A percentile compares a stretch with the other conserved stretches of the same genome.
These are phyloP conservation scores for Rhynchophorus ferrugineus DNA, from an alignment of 1,140 invertebrate species.

Conservation along the genomic window DNA sequence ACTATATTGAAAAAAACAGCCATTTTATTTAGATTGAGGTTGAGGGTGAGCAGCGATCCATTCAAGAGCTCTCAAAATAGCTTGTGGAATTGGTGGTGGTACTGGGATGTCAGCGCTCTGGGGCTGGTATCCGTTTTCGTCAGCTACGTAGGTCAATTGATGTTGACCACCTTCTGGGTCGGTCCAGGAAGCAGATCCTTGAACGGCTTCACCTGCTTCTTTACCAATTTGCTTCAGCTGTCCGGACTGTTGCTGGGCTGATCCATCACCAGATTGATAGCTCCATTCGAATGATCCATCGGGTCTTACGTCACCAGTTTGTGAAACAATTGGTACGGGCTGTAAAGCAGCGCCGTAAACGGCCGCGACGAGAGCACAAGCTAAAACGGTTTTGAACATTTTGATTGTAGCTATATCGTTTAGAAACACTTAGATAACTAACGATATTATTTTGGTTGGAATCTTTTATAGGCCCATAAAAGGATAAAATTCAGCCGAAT, in stretches of 20 bases:
- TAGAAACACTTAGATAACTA: too few species aligned
- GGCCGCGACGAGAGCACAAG: background rate
- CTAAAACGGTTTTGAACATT: background rate
- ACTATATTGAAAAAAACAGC: too few species aligned
- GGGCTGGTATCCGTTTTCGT: too few species aligned
- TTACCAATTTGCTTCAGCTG: background rate
- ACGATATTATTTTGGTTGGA: too few species aligned
- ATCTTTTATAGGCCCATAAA: too few species aligned
- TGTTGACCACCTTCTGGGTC: background rate
- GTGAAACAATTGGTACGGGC: constrained; percentile 21
- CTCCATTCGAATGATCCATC: constrained; percentile 56
- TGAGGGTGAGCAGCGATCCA: background rate
- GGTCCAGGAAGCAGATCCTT: constrained; percentile 1
- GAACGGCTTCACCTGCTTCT: background rate
- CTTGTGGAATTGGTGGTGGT: background rate
- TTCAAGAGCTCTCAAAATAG: background rate
- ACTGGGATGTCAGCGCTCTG: constrained; percentile 1
- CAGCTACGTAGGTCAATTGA: background rate
- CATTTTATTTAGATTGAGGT: background rate
- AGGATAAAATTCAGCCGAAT: too few species aligned
- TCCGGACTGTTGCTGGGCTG: background rate
- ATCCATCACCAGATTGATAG: background rate
- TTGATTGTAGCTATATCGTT: too few species aligned
- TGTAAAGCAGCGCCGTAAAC: background rate
- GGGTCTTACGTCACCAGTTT: constrained; percentile 55